These are phyloP conservation scores for Sinodicranocentrus sp. DNA, from an alignment of 2,888 invertebrate genomes.

Conservation along the genomic window DNA sequence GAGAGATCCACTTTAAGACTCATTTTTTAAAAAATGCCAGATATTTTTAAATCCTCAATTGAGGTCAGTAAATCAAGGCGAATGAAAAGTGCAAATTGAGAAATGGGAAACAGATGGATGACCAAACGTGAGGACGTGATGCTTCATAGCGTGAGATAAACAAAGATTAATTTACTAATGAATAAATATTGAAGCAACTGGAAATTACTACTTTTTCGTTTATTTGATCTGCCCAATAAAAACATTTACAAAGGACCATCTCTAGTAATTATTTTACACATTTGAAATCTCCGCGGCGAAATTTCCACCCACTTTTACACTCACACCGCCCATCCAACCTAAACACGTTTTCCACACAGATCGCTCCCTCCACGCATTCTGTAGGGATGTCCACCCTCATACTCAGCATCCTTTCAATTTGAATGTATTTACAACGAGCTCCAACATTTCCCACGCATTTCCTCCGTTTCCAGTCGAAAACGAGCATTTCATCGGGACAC, in stretches of 20 bases:
- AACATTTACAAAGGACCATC: too few species aligned
- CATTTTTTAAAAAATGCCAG: conserved; percentile 20
- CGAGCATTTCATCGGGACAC: conserved; percentile 57
- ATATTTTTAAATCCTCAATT: conserved; percentile 31
- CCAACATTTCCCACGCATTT: conserved; percentile 66
- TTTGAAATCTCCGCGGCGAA: too few species aligned
- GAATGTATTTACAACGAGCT: conserved; percentile 51
- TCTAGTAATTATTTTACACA: too few species aligned
- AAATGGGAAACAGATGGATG: too few species aligned
- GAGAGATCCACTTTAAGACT: conserved; percentile 40
- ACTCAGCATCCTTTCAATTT: conserved; percentile 37
- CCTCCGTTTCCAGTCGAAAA: conserved; percentile 41
- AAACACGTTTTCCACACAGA: conserved; percentile 56
- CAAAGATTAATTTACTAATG: too few species aligned
- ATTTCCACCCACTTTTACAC: conserved; percentile 51
- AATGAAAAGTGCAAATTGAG: conserved; percentile 26
- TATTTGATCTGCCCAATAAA: too few species aligned
- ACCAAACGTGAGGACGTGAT: too few species aligned
- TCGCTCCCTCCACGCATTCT: conserved; percentile 53
- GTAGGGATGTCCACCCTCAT: conserved; percentile 53
- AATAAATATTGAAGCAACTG: neutral
- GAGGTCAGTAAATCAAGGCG: conserved; percentile 63
- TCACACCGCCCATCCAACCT: conserved; percentile 65
- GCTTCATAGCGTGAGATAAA: neutral
- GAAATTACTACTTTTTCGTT: neutral